A percentile compares a stretch with the other conserved stretches of the same genome.
phyloP scores from a whole-genome alignment of 2,888 invertebrate genomes.

The Cantharis nigra region DNA sequence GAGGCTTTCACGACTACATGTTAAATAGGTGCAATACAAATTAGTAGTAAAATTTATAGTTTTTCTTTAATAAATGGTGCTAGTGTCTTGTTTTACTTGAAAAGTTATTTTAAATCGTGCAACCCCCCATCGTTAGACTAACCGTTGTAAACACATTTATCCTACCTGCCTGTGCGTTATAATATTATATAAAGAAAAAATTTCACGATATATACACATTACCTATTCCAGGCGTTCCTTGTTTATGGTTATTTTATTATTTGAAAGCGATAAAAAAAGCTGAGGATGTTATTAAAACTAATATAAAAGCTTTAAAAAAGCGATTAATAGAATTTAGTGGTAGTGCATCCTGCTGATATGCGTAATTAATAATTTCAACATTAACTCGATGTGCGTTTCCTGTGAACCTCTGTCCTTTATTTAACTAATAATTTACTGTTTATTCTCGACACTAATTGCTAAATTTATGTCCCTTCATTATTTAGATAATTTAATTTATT shows the following conservation, averaged over 20 bases:
- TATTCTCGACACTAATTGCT: conserved; percentile 32
- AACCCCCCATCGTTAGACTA: neutral
- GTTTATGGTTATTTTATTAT: neutral
- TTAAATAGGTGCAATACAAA: neutral
- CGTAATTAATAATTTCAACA: conserved; percentile 29
- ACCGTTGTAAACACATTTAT: neutral
- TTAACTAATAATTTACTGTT: conserved; percentile 33
- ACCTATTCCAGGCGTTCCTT: neutral
- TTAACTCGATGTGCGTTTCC: conserved; percentile 28
- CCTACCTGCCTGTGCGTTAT: neutral
- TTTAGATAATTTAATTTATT: conserved; percentile 32
- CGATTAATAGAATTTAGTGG: neutral
- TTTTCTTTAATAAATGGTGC: neutral
- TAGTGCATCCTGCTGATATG: conserved; percentile 23
- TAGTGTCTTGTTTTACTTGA: neutral
- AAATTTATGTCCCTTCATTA: conserved; percentile 31
- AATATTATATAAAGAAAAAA: neutral
- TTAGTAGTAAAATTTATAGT: neutral
- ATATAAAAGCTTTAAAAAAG: neutral
- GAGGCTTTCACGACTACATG: neutral
- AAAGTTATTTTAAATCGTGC: neutral
- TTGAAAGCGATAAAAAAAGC: neutral
- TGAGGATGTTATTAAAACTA: neutral
- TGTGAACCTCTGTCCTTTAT: conserved; percentile 29
- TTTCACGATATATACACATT: neutral